phyloP scores from a whole-genome alignment of 37 sponge, comb jelly and placozoan species.

The Theonella swinhoei region DNA sequence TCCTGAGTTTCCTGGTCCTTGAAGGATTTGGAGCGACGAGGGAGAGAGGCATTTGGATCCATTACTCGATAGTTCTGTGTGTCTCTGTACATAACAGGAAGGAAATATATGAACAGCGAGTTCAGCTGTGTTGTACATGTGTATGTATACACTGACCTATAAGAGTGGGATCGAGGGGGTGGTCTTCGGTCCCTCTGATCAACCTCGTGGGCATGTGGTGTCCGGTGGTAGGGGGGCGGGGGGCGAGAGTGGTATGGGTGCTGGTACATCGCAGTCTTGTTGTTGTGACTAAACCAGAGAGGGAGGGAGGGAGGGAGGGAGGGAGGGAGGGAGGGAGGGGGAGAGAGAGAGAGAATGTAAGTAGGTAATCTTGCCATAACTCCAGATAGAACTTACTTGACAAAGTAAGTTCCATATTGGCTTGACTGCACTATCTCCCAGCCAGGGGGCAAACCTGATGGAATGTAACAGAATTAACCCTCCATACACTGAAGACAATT shows the following conservation, averaged over 20 bases:
- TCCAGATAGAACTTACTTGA: constrained; percentile 90
- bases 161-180: constrained; percentile 74
- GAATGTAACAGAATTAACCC: constrained; percentile 8
- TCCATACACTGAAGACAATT: neutral
- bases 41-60: constrained; percentile 65
- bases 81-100: constrained; percentile 36
- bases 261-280: constrained; percentile 82
- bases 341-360: neutral
- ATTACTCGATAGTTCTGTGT: constrained; percentile 55
- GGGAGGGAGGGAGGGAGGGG: neutral
- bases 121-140: neutral
- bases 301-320: neutral
- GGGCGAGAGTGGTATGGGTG: constrained; percentile 63
- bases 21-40: constrained; percentile 77
- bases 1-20: constrained; percentile 54
- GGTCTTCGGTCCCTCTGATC: constrained; percentile 40
- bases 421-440: constrained; percentile 82
- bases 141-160: constrained; percentile 22
- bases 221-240: constrained; percentile 53
- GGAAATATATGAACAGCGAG: neutral
- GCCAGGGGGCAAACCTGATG: constrained; percentile 65
- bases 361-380: too few species aligned
- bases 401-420: constrained; percentile 85
- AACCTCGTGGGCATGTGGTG: constrained; percentile 16
- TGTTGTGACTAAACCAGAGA: constrained; percentile 62